These are phyloP conservation scores for Agrotis segetum DNA, from an alignment of 2,888 invertebrate genomes.

Conservation along the genomic window DNA sequence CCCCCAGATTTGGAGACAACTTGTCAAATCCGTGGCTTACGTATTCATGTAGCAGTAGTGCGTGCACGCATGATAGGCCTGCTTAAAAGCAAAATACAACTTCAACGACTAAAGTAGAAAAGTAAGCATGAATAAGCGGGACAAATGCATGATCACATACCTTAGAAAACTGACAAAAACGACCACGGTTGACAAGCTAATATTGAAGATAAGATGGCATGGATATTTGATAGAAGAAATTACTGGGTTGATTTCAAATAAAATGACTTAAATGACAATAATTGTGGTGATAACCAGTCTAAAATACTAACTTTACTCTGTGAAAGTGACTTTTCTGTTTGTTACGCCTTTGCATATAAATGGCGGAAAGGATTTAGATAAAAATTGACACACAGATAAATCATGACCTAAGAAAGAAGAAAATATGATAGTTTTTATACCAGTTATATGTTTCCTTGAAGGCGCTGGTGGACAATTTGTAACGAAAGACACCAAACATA, in stretches of 20 bases:
- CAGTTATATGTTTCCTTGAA: too few relatives aligned
- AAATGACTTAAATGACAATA: not conserved
- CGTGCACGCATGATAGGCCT: not conserved
- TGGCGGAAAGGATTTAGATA: too few relatives aligned
- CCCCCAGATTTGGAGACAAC: conserved; percentile 32
- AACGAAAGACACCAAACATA: too few relatives aligned
- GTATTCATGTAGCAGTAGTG: conserved; percentile 9
- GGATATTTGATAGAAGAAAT: not conserved
- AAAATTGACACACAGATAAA: too few relatives aligned
- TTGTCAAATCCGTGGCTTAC: conserved; percentile 13
- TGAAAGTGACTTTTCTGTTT: too few relatives aligned
- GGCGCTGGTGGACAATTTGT: too few relatives aligned
- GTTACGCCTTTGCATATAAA: too few relatives aligned
- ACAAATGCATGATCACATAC: not conserved
- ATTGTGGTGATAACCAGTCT: not conserved
- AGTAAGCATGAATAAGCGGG: not conserved
- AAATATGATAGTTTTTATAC: too few relatives aligned
- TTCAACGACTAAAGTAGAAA: conserved; percentile 8
- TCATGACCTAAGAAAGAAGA: too few relatives aligned
- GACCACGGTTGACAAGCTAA: too few relatives aligned
- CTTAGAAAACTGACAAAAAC: not conserved
- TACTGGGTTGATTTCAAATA: not conserved
- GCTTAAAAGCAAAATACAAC: conserved; percentile 19
- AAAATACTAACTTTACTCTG: not conserved
- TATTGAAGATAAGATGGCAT: too few relatives aligned